A percentile compares a stretch with the other conserved stretches of the same genome.
Evolutionary conservation across 1,140 invertebrate species (phyloP).

Genomic region (Habropoda laboriosa): DNA sequence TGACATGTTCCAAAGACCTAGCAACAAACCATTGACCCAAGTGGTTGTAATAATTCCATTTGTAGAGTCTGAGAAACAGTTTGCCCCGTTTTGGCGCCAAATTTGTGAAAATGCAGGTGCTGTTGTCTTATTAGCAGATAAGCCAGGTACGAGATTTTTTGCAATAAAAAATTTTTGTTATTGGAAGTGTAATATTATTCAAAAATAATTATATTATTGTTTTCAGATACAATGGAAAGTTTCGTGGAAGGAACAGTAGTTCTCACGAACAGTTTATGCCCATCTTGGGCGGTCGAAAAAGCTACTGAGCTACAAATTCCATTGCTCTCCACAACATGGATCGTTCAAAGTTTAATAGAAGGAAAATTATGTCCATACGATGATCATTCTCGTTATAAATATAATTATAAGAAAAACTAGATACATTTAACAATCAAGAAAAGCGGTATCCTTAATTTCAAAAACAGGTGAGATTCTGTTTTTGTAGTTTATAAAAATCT

Average conservation of each 20-base stretch:
- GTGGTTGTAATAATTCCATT: slow-evolving; percentile 81
- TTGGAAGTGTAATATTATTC: neutral
- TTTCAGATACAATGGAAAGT: slow-evolving; percentile 75
- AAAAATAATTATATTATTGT: slow-evolving; percentile 9
- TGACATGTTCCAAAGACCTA: slow-evolving; percentile 79
- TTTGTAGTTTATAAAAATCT: slow-evolving; percentile 11
- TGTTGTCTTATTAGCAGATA: slow-evolving; percentile 77
- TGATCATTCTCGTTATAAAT: slow-evolving; percentile 65
- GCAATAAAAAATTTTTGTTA: neutral
- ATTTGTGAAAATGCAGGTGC: slow-evolving; percentile 84
- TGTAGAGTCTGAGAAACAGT: slow-evolving; percentile 79
- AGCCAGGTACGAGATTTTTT: slow-evolving; percentile 63
- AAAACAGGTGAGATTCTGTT: neutral
- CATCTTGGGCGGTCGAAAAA: slow-evolving; percentile 82
- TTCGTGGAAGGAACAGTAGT: slow-evolving; percentile 80
- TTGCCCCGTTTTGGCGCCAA: slow-evolving; percentile 83
- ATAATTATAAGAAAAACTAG: slow-evolving; percentile 65
- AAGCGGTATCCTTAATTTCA: neutral
- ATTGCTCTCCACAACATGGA: slow-evolving; percentile 83
- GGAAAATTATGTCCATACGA: slow-evolving; percentile 79
- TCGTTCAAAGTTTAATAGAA: slow-evolving; percentile 84
- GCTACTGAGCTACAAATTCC: slow-evolving; percentile 82
- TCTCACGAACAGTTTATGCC: slow-evolving; percentile 82
- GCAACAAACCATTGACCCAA: slow-evolving; percentile 82
- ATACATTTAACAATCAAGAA: neutral